Conservation (phyloP, 2,113 vertebrate genomes). For the Corythornis madagascariensis region DNA sequence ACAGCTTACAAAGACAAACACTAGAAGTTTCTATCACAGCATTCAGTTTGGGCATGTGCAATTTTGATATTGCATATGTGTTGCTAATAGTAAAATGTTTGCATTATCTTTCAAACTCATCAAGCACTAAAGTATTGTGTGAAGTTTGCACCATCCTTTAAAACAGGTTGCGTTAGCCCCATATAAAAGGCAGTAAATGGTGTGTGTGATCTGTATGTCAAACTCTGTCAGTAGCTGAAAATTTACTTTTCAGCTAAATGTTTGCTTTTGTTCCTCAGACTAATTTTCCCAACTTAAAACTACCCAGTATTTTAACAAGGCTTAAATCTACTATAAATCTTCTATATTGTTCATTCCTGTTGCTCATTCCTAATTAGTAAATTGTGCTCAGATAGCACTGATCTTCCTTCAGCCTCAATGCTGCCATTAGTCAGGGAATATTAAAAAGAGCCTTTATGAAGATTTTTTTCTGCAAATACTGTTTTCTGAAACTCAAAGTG, state of each 20-base stretch:
- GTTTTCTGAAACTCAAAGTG: slow-evolving; percentile 42
- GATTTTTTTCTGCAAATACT: background rate
- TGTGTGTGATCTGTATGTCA: background rate
- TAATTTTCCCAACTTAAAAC: background rate
- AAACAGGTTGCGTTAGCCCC: background rate
- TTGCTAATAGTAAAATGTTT: background rate
- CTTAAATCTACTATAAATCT: background rate
- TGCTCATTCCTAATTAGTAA: background rate
- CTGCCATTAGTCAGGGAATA: background rate
- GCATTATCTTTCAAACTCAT: background rate
- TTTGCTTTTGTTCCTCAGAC: background rate
- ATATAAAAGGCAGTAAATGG: background rate
- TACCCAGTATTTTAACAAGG: background rate
- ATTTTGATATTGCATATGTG: background rate
- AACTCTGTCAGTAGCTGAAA: background rate
- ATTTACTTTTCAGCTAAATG: background rate
- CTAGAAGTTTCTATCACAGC: background rate
- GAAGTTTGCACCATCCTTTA: background rate
- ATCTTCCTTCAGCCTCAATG: background rate
- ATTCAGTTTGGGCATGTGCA: background rate
- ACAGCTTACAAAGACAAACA: background rate
- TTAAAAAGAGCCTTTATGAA: background rate
- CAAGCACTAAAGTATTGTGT: background rate
- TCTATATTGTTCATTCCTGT: background rate
- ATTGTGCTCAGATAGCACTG: background rate